These are phyloP conservation scores for Drosophila nr. fundita DNA, from an alignment of 2,888 invertebrate species.

Conservation along the genomic window DNA sequence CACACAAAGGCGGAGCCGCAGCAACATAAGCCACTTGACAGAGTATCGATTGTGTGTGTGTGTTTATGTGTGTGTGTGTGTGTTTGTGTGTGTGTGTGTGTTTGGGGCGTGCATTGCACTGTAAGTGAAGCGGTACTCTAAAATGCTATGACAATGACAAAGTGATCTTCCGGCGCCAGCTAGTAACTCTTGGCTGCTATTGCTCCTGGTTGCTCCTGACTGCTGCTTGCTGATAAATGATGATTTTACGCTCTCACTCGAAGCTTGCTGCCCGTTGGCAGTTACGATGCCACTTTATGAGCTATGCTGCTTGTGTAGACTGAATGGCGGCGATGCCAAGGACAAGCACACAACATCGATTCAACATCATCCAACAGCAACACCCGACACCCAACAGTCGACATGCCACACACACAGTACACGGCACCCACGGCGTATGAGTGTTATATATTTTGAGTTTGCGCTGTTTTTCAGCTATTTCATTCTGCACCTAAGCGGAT, in stretches of 20 bases:
- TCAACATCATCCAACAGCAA: constrained; percentile 6
- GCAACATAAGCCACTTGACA: constrained; percentile 28
- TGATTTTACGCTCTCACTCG: constrained; percentile 67
- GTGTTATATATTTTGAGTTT: constrained; percentile 26
- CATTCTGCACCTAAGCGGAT: constrained; percentile 67
- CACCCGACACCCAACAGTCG: not conserved
- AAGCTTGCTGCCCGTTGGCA: constrained; percentile 49
- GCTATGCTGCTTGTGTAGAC: constrained; percentile 49
- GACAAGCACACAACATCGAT: constrained; percentile 37
- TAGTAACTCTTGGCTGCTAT: constrained; percentile 23
- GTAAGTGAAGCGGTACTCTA: constrained; percentile 49
- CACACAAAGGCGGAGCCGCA: not conserved
- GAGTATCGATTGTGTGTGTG: constrained; percentile 36
- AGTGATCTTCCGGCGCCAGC: constrained; percentile 81
- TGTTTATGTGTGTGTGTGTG: constrained; percentile 12
- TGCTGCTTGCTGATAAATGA: constrained; percentile 66
- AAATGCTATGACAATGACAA: constrained; percentile 80
- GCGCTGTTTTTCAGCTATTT: constrained; percentile 33
- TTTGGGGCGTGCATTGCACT: constrained; percentile 23
- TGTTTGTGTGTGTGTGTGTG: constrained; percentile 10
- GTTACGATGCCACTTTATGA: constrained; percentile 72
- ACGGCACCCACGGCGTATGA: constrained; percentile 32
- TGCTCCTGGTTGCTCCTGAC: constrained; percentile 20
- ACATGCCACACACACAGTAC: constrained; percentile 2
- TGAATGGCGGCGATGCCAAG: constrained; percentile 53